Evolutionary conservation across 2,888 invertebrate species (phyloP), one percentile per base, ranked within the genome.

Genomic region (Erebia palarica): DNA sequence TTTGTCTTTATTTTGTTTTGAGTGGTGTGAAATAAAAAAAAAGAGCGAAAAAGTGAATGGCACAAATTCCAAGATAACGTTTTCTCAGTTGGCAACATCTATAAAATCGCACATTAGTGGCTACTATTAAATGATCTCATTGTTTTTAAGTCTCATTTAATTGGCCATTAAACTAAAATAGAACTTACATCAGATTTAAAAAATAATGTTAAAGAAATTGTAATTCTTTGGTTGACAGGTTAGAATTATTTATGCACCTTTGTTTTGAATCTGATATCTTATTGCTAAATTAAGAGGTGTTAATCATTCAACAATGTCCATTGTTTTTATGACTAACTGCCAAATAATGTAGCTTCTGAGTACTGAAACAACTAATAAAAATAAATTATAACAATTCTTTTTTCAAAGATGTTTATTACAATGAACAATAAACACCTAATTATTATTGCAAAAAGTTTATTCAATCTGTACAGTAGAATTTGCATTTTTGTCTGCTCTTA

Each of bases 231-330:
- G 51, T 14, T 51, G 51, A 14, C 51, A n/a, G 1, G 14, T 49
- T 14, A 4, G 47, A 47, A 47, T 47, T 51, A 51, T n/a, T 59
- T 59, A 59, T 42, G 36, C 42, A 3, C 59, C 14, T 16, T 59
- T 42, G 59, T 58, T 58, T 58, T 36, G 58, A 58, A 36, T 58
- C 57, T 14, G 27, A 36, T 59, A 21, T 36, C 36, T 59, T 36
- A 59, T 59, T 59, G 10, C 59, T 59, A 16, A 59, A 42, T 42
- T 36, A 14, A 59, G 59, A 59, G 59, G 42, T 16, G n/a, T 59
- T 42, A 42, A 59, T 59, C 58, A 27, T 58, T 36, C 8, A 59
- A 59, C 59, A 36, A 42, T 59, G 59, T 59, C 42, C 36, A 59
- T 59, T 42, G 42, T 59, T 59, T 59, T n/a, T n/a, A 42, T 16